Conservation (phyloP, 2,797 vertebrate species). For the Oophaga sylvatica region DNA sequence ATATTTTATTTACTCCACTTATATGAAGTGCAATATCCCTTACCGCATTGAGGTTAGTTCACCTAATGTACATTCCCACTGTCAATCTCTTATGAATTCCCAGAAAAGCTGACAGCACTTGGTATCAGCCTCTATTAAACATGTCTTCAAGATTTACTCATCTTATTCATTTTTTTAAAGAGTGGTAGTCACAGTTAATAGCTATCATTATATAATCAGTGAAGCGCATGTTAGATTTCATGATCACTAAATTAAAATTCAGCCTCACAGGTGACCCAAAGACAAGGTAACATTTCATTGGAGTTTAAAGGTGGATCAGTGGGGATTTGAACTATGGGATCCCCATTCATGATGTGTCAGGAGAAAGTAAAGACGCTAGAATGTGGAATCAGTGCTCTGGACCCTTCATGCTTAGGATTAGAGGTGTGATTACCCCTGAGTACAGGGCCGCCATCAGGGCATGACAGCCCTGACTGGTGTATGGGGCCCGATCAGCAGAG, state of each 20-base stretch:
- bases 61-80: neutral
- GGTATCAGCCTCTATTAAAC: constrained; percentile 17
- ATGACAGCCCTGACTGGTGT: no score
- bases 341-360: no score
- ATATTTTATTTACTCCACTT: neutral
- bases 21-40: neutral
- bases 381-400: no score
- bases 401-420: no score
- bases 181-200: neutral
- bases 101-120: neutral
- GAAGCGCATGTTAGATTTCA: neutral
- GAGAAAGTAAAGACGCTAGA: no score
- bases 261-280: neutral
- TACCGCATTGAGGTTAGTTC: neutral
- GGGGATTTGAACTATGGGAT: no score
- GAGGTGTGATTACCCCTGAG: no score
- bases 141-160: neutral
- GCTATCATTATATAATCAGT: neutral
- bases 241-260: neutral
- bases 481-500: no score
- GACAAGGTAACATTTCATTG: neutral
- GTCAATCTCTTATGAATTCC: neutral
- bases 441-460: no score
- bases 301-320: neutral
- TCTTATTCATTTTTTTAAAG: neutral